Evolutionary conservation across 2,113 vertebrate genomes (phyloP), one percentile per base, ranked within the genome.

Genomic region (Pampusana beccarii): DNA sequence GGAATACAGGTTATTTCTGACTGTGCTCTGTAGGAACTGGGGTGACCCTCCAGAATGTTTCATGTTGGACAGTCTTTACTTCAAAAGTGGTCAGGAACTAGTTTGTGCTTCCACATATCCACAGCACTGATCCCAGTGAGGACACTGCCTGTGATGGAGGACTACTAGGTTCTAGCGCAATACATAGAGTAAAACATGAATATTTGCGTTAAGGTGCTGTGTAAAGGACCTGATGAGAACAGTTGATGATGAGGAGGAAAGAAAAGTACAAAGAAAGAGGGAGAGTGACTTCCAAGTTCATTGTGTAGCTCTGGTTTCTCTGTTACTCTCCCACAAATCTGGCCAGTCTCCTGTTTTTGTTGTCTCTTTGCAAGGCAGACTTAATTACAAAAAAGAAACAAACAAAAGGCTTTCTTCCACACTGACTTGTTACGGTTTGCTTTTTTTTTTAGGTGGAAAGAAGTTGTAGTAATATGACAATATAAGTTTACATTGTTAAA

Each of bases 81-180:
- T 79, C 48, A 57, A 15, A 78, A 86, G 53, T 34, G 19, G 36
- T 81, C 44, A 84, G 53, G 26, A 75, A 48, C 9, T 64, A 8
- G 5, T 20, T 67, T 57, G 46, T 82, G 57, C 17, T 88, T 88
- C 65, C 5, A 12, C 20, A 12, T 69, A 67, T 78, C 38, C 25
- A 33, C 7, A 65, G 24, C 10, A 31, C 18, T 0, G 0, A 54
- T 57, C 19, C 26, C 33, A 46, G 16, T 26, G 61, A 78, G 51
- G 33, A 16, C 7, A 5, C 26, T 54, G 34, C 4, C 24, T 58
- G 42, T 73, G 36, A 57, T 16, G 9, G 54, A 80, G 31, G 7
- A 61, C 31, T 69, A 7, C 9, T 44, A 31, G 31, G 13, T 80
- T 78, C 42, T 69, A 77, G n/a, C 20, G 42, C 0, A 2, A 51